Evolutionary conservation across 1,140 invertebrate species (phyloP).

Genomic region (Brachionus koreanus): DNA sequence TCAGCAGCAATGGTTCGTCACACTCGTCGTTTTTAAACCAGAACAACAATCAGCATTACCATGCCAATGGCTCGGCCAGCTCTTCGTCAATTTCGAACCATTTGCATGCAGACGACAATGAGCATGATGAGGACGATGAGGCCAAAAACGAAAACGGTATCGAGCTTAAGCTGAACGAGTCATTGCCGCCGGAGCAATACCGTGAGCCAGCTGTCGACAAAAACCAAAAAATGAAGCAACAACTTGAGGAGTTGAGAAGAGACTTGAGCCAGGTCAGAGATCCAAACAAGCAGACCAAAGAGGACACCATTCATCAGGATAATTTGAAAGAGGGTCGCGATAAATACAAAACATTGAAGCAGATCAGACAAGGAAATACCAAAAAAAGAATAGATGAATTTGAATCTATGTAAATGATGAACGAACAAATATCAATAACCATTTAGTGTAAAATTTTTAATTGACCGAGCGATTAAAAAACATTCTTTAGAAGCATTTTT

Average conservation of each 20-base stretch:
- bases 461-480: constrained; percentile 33
- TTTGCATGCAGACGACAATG: constrained; percentile 21
- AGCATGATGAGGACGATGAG: constrained; percentile 44
- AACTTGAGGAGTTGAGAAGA: constrained; percentile 53
- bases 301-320: constrained; percentile 70
- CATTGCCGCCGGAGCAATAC: constrained; percentile 53
- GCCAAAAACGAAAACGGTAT: constrained; percentile 57
- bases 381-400: constrained; percentile 99
- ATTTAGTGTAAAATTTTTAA: constrained; percentile 29
- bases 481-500: constrained; percentile 9
- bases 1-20: constrained; percentile 27
- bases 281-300: constrained; percentile 67
- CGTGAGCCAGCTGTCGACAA: constrained; percentile 51
- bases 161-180: constrained; percentile 62
- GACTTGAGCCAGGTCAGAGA: constrained; percentile 72
- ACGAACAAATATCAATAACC: neutral
- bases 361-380: constrained; percentile 99
- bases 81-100: constrained; percentile 41
- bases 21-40: constrained; percentile 1
- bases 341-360: constrained; percentile 97
- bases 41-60: neutral
- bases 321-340: constrained; percentile 94
- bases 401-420: constrained; percentile 87
- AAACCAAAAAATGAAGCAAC: constrained; percentile 53
- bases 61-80: constrained; percentile 17